Evolutionary conservation across 1,140 invertebrate species (phyloP).

Genomic region (Saccostrea echinata): DNA sequence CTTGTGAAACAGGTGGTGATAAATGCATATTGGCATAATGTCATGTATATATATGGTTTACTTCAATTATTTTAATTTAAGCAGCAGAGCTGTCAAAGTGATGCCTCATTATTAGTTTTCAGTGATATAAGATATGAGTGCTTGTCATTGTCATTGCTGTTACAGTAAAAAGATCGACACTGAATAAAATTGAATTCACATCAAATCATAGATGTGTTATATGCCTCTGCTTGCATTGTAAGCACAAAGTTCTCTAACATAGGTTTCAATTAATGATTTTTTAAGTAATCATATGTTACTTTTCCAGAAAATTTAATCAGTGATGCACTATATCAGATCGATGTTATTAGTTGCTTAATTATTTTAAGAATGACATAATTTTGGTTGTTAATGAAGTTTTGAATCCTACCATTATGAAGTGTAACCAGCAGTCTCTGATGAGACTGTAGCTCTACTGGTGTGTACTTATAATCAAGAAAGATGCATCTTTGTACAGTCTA

Average conservation of each 20-base stretch:
- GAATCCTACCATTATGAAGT: no score
- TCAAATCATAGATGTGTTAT: not conserved
- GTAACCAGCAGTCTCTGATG: no score
- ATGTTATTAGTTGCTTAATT: not conserved
- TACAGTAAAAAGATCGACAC: not conserved
- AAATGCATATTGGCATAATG: not conserved
- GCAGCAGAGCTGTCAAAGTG: not conserved
- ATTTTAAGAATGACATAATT: conserved; percentile 4
- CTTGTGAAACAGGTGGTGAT: no score
- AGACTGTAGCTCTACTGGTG: no score
- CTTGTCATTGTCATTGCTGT: not conserved
- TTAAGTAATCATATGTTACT: not conserved
- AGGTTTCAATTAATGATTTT: not conserved
- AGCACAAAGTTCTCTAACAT: not conserved
- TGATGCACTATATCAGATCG: not conserved
- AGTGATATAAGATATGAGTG: not conserved
- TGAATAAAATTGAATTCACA: not conserved
- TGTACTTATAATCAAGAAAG: no score
- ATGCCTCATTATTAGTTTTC: not conserved
- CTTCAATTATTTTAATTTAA: conserved; percentile 19
- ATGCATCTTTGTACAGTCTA: no score
- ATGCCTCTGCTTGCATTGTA: not conserved
- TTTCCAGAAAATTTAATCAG: not conserved
- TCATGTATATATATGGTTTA: not conserved
- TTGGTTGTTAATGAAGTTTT: not conserved